Percentiles rank a stretch among this genome's conserved stretches.
These are phyloP conservation scores for Nycticryphes semicollaris DNA, from an alignment of 2,113 vertebrate species.

Conservation along the genomic window DNA sequence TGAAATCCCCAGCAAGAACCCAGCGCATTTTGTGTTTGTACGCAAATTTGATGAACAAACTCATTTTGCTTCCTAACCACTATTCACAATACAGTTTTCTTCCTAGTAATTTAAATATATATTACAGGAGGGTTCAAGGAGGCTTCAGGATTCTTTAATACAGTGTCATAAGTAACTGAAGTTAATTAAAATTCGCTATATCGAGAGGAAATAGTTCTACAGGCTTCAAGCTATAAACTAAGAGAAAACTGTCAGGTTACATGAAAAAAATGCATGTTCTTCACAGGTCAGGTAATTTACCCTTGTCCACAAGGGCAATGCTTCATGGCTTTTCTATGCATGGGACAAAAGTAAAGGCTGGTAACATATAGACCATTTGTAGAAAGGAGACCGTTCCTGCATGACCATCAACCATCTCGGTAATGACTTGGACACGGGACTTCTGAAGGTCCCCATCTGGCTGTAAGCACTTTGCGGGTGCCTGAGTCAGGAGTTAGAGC, in stretches of 20 bases:
- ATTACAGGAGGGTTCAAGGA: background rate
- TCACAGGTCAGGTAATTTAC: background rate
- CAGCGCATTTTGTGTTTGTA: background rate
- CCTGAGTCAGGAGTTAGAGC: background rate
- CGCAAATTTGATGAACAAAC: background rate
- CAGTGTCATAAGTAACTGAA: background rate
- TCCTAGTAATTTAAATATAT: background rate
- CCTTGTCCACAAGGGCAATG: background rate
- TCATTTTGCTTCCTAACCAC: background rate
- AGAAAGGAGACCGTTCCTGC: background rate
- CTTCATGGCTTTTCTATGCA: background rate
- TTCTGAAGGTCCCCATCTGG: background rate
- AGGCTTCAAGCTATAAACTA: background rate
- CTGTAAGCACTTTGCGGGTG: background rate
- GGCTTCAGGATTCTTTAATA: background rate
- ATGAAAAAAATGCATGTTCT: background rate
- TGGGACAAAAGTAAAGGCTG: background rate
- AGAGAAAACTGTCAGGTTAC: background rate
- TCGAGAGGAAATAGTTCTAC: background rate
- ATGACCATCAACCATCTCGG: accelerated
- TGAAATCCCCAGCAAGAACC: background rate
- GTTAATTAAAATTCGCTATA: background rate
- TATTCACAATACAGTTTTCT: background rate
- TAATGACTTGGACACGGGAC: background rate
- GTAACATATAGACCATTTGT: background rate